phyloP scores from a whole-genome alignment of 2,113 vertebrate genomes.

The Elaphurus davidianus region DNA sequence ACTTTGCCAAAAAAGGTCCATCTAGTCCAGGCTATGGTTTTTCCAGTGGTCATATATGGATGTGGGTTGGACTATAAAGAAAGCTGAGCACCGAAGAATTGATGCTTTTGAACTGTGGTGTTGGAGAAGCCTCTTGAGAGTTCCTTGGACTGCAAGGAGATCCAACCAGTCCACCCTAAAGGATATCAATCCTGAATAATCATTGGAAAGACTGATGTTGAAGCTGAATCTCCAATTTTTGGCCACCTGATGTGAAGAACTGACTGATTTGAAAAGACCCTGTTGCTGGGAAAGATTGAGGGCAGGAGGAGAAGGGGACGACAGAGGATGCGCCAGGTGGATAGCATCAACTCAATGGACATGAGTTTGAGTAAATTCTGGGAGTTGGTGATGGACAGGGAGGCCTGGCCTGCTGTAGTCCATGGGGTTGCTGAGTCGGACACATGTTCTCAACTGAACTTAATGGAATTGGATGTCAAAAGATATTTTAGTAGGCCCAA shows the following conservation, averaged over 20 bases:
- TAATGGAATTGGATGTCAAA: not conserved
- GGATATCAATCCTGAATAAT: not conserved
- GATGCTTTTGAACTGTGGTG: not conserved
- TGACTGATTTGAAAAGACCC: no score
- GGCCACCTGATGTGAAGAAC: no score
- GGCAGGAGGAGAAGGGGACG: no score
- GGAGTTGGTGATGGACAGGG: not conserved
- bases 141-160: not conserved
- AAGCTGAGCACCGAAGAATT: not conserved
- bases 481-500: not conserved
- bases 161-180: not conserved
- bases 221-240: not conserved
- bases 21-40: not conserved
- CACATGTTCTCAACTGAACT: not conserved
- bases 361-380: not conserved
- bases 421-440: rapidly evolving
- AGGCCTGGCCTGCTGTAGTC: not conserved
- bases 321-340: no score
- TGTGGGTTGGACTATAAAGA: not conserved
- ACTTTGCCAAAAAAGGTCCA: not conserved
- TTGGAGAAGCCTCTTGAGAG: not conserved
- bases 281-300: no score
- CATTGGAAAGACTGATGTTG: not conserved
- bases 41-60: not conserved
- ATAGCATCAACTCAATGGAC: not conserved